Percentiles rank a stretch among this genome's conserved stretches.
phyloP scores from a whole-genome alignment of 2,888 invertebrate genomes.

The Ichneumon xanthorius region DNA sequence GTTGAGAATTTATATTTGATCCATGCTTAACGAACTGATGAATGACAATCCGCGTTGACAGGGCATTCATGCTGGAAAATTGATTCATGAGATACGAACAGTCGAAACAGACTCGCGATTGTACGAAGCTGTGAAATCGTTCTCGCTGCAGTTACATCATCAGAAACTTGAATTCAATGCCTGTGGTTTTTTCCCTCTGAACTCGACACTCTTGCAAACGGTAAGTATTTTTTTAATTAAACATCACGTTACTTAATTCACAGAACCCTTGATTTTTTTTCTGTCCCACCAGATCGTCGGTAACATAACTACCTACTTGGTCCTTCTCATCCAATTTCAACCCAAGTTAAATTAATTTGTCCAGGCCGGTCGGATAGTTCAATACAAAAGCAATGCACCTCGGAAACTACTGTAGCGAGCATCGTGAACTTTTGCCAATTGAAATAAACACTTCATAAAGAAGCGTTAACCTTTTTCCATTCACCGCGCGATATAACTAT shows the following conservation, averaged over 20 bases:
- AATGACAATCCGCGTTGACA: neutral
- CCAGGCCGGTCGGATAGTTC: neutral
- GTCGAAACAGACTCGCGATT: conserved; percentile 39
- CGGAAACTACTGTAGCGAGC: no score
- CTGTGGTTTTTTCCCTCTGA: conserved; percentile 75
- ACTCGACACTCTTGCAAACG: conserved; percentile 76
- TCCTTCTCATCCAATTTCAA: conserved; percentile 75
- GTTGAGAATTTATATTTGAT: no score
- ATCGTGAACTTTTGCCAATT: no score
- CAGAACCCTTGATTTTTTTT: conserved; percentile 37
- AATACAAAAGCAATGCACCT: neutral
- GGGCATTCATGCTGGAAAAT: conserved; percentile 47
- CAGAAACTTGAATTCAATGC: conserved; percentile 76
- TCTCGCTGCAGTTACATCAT: conserved; percentile 76
- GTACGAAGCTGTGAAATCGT: conserved; percentile 68
- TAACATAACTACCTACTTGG: conserved; percentile 71
- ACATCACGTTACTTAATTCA: neutral
- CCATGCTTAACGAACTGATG: neutral
- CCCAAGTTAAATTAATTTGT: conserved; percentile 41
- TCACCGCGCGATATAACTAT: no score
- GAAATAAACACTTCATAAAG: no score
- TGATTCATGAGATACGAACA: conserved; percentile 55
- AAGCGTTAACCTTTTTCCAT: no score
- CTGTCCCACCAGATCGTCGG: conserved; percentile 68
- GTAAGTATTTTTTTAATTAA: conserved; percentile 61